phyloP scores from a whole-genome alignment of 2,888 invertebrate species.

The Stenchaetothrips biformis region DNA sequence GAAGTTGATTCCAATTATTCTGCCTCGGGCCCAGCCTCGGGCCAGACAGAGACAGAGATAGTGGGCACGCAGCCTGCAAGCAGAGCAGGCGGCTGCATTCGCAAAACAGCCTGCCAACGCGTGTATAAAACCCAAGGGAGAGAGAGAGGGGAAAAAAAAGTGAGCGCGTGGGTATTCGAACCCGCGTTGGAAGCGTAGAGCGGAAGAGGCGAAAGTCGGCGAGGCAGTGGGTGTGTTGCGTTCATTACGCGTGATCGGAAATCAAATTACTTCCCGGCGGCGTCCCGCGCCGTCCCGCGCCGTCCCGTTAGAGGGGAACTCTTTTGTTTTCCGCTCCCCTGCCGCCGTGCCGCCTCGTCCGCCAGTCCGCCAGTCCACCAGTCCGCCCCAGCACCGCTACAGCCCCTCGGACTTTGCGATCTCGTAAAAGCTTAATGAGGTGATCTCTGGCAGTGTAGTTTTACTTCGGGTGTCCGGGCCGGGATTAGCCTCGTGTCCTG shows the following conservation, averaged over 20 bases:
- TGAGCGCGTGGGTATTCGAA: too few species aligned
- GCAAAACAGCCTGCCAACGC: too few species aligned
- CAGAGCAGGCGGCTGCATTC: too few species aligned
- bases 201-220: too few species aligned
- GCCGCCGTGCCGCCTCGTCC: neutral
- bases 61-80: too few species aligned
- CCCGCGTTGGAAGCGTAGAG: too few species aligned
- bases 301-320: neutral
- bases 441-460: conserved; percentile 20
- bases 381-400: neutral
- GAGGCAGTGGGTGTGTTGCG: too few species aligned
- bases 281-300: neutral
- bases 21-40: neutral
- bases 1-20: neutral
- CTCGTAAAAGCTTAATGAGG: conserved; percentile 23
- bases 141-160: too few species aligned
- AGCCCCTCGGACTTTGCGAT: neutral
- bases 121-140: too few species aligned
- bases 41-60: neutral
- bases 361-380: neutral
- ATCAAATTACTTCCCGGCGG: conserved; percentile 4
- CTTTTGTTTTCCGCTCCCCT: neutral
- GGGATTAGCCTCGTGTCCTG: neutral
- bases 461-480: neutral
- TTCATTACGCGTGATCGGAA: neutral